Conservation (phyloP, 2,113 vertebrate genomes). For the Lanius collurio region DNA sequence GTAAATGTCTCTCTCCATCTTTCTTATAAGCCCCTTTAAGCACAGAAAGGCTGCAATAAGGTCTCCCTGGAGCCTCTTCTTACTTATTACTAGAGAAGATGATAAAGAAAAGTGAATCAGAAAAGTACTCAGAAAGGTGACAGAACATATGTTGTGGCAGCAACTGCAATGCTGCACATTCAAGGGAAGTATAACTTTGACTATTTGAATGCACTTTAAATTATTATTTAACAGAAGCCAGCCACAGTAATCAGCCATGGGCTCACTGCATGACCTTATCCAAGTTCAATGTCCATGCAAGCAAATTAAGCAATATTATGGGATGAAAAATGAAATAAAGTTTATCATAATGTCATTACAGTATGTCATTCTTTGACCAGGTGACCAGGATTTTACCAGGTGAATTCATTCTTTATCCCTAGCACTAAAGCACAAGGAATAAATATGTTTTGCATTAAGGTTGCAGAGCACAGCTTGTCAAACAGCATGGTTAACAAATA, state of each 20-base stretch:
- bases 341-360: neutral
- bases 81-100: neutral
- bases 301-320: constrained; percentile 5
- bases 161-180: neutral
- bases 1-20: neutral
- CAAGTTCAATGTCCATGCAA: neutral
- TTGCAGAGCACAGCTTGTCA: neutral
- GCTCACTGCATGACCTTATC: neutral
- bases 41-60: neutral
- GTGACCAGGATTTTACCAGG: neutral
- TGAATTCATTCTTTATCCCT: neutral
- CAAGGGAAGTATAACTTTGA: neutral
- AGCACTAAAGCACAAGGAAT: neutral
- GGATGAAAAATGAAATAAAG: neutral
- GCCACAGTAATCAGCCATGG: neutral
- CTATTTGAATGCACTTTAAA: neutral
- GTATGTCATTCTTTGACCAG: neutral
- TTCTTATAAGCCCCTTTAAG: neutral
- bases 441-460: neutral
- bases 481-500: neutral
- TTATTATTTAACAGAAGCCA: neutral
- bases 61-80: neutral
- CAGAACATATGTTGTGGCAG: neutral
- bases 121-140: neutral
- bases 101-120: neutral